Conservation (phyloP, 2,797 vertebrate genomes). For the Channa striata region DNA sequence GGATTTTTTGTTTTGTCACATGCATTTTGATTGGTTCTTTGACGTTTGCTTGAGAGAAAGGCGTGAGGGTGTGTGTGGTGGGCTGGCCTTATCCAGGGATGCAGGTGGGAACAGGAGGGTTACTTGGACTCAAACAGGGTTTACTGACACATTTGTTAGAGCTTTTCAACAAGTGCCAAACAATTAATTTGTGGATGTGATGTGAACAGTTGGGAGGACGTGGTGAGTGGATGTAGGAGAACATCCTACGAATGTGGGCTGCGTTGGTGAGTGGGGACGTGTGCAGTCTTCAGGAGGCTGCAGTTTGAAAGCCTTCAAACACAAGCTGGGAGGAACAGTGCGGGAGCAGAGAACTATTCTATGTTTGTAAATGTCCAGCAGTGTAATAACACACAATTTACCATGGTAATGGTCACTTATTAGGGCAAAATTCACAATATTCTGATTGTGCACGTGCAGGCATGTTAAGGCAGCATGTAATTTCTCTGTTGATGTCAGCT, state of each 20-base stretch:
- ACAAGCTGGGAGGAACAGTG: not conserved
- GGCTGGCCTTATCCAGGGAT: not conserved
- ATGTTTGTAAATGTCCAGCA: not conserved
- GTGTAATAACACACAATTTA: slow-evolving; percentile 6
- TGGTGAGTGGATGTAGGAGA: not conserved
- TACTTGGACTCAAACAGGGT: not conserved
- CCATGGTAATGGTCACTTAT: slow-evolving; percentile 9
- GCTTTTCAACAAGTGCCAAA: slow-evolving; percentile 8
- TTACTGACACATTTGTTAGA: not conserved
- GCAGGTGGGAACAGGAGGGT: not conserved
- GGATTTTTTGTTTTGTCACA: not conserved
- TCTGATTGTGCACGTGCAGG: slow-evolving; percentile 4
- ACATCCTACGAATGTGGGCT: slow-evolving; percentile 14
- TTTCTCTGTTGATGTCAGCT: slow-evolving; percentile 31
- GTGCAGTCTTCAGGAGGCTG: not conserved
- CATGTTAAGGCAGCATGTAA: slow-evolving; percentile 11
- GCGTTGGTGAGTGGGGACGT: not conserved
- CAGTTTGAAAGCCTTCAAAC: not conserved
- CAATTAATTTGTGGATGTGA: slow-evolving; percentile 4
- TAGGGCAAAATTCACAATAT: not conserved
- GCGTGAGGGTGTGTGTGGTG: not conserved
- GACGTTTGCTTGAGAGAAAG: slow-evolving; percentile 3
- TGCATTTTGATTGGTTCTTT: too few relatives aligned
- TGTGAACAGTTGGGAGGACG: slow-evolving; percentile 19
- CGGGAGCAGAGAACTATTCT: not conserved